Evolutionary conservation across 2,797 vertebrate species (phyloP).

Genomic region (Menidia menidia): DNA sequence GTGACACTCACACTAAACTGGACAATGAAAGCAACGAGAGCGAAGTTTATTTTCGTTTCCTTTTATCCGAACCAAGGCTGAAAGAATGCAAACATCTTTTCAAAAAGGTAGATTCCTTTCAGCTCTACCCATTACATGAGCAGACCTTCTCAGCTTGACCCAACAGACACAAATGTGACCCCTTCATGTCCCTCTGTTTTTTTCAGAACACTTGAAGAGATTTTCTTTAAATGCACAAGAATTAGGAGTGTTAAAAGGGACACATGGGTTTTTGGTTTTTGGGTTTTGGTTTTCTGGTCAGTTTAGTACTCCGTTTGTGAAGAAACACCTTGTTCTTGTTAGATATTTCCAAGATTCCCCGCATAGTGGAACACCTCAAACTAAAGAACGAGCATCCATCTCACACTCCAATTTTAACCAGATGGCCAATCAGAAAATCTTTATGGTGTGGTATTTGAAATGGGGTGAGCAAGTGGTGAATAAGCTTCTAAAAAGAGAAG

Average conservation of each 20-base stretch:
- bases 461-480: background rate
- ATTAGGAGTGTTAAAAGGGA: no score
- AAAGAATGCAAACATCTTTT: background rate
- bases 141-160: no score
- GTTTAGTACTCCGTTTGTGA: background rate
- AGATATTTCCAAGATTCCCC: background rate
- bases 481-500: background rate
- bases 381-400: no score
- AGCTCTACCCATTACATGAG: no score
- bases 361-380: background rate
- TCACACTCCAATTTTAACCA: background rate
- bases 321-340: background rate
- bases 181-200: background rate
- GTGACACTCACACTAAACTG: constrained; percentile 10
- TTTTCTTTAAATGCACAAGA: background rate
- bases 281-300: no score
- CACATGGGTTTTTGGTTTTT: no score
- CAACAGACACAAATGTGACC: no score
- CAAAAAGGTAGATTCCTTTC: no score
- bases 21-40: constrained; percentile 27
- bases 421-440: background rate
- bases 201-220: background rate
- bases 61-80: background rate
- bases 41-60: background rate
- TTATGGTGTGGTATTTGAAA: no score